phyloP scores from a whole-genome alignment of 2,888 invertebrate species.

The Megastigmus dorsalis region DNA sequence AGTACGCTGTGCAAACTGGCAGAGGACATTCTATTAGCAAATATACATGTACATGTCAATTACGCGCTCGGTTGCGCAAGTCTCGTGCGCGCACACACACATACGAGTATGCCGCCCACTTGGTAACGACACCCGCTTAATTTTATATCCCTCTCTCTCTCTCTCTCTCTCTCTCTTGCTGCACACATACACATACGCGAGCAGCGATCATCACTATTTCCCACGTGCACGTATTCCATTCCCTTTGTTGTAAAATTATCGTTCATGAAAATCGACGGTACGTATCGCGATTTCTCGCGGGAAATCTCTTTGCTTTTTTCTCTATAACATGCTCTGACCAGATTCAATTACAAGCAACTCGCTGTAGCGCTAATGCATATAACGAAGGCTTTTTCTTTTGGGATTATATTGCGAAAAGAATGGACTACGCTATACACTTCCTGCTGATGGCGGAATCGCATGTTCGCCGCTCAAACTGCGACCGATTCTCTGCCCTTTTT shows the following conservation, averaged over 20 bases:
- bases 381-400: no score
- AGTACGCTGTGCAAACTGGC: constrained; percentile 56
- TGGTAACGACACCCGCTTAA: constrained; percentile 59
- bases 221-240: neutral
- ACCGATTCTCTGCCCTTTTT: constrained; percentile 42
- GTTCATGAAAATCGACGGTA: neutral
- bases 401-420: no score
- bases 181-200: neutral
- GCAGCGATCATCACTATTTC: no score
- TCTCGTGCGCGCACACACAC: constrained; percentile 40
- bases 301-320: constrained; percentile 54
- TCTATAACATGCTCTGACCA: no score
- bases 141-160: constrained; percentile 39
- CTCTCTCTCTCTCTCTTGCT: neutral
- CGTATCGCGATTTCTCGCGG: constrained; percentile 47
- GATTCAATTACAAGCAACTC: no score
- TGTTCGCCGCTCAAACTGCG: constrained; percentile 31
- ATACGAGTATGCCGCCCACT: constrained; percentile 57
- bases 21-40: constrained; percentile 62
- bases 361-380: no score
- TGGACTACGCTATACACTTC: constrained; percentile 16
- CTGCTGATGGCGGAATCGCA: constrained; percentile 40
- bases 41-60: constrained; percentile 64
- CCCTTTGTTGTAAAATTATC: constrained; percentile 21
- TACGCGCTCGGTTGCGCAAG: constrained; percentile 63